Base-by-base conservation (phyloP, 2,113 vertebrate species). In the Microtus ochrogaster region DNA sequence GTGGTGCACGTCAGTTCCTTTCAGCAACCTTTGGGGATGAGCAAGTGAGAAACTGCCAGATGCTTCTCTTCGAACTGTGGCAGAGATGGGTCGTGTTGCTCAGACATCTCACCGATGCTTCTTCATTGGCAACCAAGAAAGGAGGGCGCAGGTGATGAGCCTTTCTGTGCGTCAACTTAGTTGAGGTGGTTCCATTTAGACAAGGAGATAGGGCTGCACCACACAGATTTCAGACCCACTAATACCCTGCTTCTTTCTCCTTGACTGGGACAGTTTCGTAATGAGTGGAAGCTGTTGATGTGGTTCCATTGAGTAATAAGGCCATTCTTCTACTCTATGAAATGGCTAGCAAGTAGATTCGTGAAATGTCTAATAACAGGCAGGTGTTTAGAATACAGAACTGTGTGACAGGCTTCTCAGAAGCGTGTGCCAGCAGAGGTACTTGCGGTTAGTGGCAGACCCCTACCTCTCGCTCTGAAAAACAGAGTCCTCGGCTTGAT, bases 241-340 rank as follows among this genome's bases (percentile, higher is more conserved):
- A 3, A 0, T 1, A 81, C 44, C 1, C 49, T 83, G 81, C 44
- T 82, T 96, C 41, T 97, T 90, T 9, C 63, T 73, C n/a, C 36
- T 81, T 55, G 83, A 78, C 58, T 30, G 55, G 68, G 39, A 26
- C 26, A 84, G 95, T 97, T 96, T 96, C 96, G 21, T 19, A 94
- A 92, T 88, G 89, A 85, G 7, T 70, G 2, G 3, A 33, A 96
- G 72, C 36, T 41, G 87, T 89, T 44, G 41, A 73, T 96, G 93
- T 89, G 94, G 95, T 95, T 96, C 92, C 92, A 78, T 87, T 97
- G 94, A 95, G 92, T 97, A 95, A 97, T 97, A 97, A 96, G 78
- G 87, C 47, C 94, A 72, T 96, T 97, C 95, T 97, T 95, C 41
- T 91, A 91, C 52, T 76, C 83, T 94, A 61, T 74, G 94, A 95